Evolutionary conservation across 1,140 invertebrate species (phyloP).

Genomic region (Drosophila sproati): DNA sequence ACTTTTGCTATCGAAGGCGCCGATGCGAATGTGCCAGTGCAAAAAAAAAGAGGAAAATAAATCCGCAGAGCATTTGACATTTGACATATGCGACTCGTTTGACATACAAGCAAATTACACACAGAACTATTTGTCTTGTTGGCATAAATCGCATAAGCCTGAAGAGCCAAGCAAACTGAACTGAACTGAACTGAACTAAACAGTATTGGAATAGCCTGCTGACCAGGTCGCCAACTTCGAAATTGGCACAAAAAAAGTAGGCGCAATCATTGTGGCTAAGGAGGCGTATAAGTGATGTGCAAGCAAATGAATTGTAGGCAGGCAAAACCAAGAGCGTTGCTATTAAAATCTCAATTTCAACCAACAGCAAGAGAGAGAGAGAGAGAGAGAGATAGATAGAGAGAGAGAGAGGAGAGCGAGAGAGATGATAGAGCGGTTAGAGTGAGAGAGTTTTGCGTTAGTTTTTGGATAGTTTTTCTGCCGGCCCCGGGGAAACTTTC

Average conservation of each 20-base stretch:
- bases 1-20: conserved; percentile 39
- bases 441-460: conserved; percentile 29
- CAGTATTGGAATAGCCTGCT: background rate
- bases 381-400: background rate
- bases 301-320: conserved; percentile 34
- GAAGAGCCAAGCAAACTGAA: conserved; percentile 11
- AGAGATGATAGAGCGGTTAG: background rate
- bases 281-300: conserved; percentile 58
- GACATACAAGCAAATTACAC: conserved; percentile 79
- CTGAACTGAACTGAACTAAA: background rate
- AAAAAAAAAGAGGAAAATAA: conserved; percentile 28
- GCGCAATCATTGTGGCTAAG: background rate
- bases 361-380: conserved; percentile 5
- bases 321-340: conserved; percentile 10
- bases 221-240: conserved; percentile 10
- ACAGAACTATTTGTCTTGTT: conserved; percentile 72
- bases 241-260: conserved; percentile 20
- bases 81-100: conserved; percentile 78
- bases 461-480: conserved; percentile 46
- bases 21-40: background rate
- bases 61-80: conserved; percentile 58
- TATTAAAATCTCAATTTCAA: conserved; percentile 28
- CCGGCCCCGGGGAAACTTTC: conserved; percentile 63
- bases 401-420: background rate
- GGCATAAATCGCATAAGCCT: conserved; percentile 70